Percentiles rank a stretch among this genome's conserved stretches.
Conservation (phyloP, 2,113 vertebrate species). For the Anguilla rostrata region DNA sequence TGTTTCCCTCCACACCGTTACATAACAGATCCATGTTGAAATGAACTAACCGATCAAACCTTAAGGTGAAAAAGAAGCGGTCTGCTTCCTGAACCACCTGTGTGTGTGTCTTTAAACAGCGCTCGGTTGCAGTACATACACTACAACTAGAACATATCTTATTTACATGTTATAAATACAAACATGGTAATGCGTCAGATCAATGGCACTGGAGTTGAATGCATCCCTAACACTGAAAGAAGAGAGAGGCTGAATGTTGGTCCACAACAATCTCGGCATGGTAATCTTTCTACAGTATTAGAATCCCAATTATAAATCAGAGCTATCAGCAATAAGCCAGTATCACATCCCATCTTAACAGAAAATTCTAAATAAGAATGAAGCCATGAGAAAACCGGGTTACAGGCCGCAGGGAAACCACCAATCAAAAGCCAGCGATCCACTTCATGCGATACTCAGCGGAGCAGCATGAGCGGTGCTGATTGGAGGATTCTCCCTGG, state of each 20-base stretch:
- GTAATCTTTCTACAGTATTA: neutral
- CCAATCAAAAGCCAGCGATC: neutral
- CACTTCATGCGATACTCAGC: conserved; percentile 14
- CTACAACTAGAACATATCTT: too few species aligned
- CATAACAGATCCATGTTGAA: neutral
- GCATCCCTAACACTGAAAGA: conserved; percentile 36
- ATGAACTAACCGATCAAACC: neutral
- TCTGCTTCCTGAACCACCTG: neutral
- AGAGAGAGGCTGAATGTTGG: neutral
- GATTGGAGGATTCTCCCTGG: conserved; percentile 35
- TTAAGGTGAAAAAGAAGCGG: neutral
- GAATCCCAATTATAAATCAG: neutral
- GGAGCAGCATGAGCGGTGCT: conserved; percentile 26
- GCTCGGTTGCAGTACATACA: neutral
- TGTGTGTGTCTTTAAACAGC: neutral
- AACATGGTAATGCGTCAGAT: conserved; percentile 15
- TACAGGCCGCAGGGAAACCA: neutral
- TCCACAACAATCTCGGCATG: neutral
- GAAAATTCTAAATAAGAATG: neutral
- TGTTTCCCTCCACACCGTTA: neutral
- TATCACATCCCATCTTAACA: neutral
- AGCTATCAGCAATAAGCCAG: neutral
- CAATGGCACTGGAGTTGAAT: conserved; percentile 41
- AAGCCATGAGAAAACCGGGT: neutral
- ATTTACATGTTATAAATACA: too few species aligned